Conservation (phyloP, 92 coral and sea anemone genomes). For the Meandrina meandrites region DNA sequence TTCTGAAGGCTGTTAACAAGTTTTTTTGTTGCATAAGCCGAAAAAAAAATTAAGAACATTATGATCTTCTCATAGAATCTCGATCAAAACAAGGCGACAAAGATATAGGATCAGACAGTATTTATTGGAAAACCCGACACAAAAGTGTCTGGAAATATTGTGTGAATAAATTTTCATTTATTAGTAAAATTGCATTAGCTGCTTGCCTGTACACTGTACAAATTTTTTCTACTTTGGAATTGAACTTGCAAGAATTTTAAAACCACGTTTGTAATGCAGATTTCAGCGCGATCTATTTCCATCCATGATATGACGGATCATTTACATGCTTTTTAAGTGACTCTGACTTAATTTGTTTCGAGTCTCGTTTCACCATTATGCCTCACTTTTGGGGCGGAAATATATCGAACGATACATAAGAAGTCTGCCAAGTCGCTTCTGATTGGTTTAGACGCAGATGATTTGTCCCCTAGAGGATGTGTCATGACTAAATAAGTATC, state of each 20-base stretch:
- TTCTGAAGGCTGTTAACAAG: background rate
- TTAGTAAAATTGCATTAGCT: background rate
- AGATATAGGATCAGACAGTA: background rate
- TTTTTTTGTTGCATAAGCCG: background rate
- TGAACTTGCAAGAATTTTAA: background rate
- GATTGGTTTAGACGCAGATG: slow-evolving; percentile 57
- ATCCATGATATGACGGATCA: slow-evolving; percentile 64
- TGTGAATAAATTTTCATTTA: background rate
- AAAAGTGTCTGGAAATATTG: background rate
- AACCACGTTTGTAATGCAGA: background rate
- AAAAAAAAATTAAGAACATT: background rate
- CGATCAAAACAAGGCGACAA: slow-evolving; percentile 1
- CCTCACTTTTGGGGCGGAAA: slow-evolving; percentile 38
- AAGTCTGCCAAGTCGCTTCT: slow-evolving; percentile 10
- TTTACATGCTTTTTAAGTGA: slow-evolving; percentile 31
- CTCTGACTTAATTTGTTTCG: slow-evolving; percentile 69
- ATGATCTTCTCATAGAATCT: background rate
- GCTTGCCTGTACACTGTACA: background rate
- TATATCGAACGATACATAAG: slow-evolving; percentile 11
- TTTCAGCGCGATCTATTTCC: slow-evolving; percentile 51
- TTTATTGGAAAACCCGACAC: slow-evolving; percentile 17
- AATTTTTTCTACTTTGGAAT: slow-evolving; percentile 18
- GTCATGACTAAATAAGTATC: slow-evolving; percentile 72
- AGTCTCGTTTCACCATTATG: slow-evolving; percentile 17
- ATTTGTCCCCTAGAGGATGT: slow-evolving; percentile 35